Evolutionary conservation across 2,797 vertebrate species (phyloP).

Genomic region (Mus spretus): DNA sequence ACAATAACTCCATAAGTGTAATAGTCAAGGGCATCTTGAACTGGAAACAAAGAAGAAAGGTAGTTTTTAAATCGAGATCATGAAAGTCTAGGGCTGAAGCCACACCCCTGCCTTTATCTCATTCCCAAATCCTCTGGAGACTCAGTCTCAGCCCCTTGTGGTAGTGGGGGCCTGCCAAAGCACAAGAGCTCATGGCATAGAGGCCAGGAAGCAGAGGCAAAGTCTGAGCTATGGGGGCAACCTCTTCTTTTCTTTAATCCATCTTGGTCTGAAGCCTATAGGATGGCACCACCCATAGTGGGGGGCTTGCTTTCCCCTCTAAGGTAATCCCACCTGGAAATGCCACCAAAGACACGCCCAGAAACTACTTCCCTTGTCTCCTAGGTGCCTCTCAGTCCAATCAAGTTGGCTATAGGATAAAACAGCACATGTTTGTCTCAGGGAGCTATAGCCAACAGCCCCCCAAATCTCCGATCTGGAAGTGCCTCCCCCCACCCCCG

Average conservation of each 20-base stretch:
- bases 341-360: background rate
- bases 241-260: background rate
- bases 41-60: background rate
- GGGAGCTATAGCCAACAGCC: background rate
- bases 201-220: background rate
- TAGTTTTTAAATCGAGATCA: background rate
- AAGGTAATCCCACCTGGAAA: background rate
- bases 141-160: background rate
- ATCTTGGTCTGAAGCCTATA: background rate
- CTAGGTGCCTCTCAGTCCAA: background rate
- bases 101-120: background rate
- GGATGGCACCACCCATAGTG: background rate
- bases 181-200: background rate
- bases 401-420: background rate
- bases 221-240: background rate
- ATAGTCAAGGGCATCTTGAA: background rate
- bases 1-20: background rate
- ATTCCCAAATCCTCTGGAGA: background rate
- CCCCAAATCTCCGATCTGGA: background rate
- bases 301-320: background rate
- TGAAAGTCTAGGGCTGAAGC: background rate
- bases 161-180: background rate
- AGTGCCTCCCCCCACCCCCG: background rate
- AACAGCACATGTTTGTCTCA: background rate
- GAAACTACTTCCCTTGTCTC: background rate